Evolutionary conservation across 2,797 vertebrate species (phyloP).

Genomic region (Gastrophryne carolinensis): DNA sequence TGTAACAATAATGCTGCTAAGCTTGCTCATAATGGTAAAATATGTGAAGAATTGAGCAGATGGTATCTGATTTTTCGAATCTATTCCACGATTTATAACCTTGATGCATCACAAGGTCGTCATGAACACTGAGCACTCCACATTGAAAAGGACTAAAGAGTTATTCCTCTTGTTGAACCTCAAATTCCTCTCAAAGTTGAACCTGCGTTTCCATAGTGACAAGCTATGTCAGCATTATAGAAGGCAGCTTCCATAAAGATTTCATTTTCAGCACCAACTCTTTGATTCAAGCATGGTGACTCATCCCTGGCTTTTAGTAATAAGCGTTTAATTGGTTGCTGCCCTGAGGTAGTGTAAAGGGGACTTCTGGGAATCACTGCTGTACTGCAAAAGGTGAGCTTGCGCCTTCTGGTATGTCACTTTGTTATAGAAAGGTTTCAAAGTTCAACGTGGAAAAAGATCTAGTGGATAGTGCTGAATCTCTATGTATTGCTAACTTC

Average conservation of each 20-base stretch:
- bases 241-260: conserved; percentile 36
- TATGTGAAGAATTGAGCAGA: not conserved
- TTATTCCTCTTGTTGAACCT: conserved; percentile 3
- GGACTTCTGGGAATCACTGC: not conserved
- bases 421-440: too few relatives aligned
- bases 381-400: not conserved
- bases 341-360: not conserved
- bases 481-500: too few relatives aligned
- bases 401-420: too few relatives aligned
- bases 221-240: not conserved
- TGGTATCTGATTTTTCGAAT: not conserved
- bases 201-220: conserved; percentile 41
- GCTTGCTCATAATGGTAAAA: not conserved
- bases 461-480: too few relatives aligned
- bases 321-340: conserved; percentile 12
- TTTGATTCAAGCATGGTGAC: conserved; percentile 31
- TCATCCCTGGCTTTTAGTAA: conserved; percentile 20
- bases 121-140: conserved; percentile 29
- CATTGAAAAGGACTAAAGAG: conserved; percentile 6
- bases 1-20: not conserved
- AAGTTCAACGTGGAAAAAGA: too few relatives aligned
- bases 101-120: conserved; percentile 30
- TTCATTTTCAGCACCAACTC: conserved; percentile 31
- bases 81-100: not conserved
- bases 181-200: conserved; percentile 24